Evolutionary conservation across 2,797 vertebrate species (phyloP).

Genomic region (Myotis findleyi): DNA sequence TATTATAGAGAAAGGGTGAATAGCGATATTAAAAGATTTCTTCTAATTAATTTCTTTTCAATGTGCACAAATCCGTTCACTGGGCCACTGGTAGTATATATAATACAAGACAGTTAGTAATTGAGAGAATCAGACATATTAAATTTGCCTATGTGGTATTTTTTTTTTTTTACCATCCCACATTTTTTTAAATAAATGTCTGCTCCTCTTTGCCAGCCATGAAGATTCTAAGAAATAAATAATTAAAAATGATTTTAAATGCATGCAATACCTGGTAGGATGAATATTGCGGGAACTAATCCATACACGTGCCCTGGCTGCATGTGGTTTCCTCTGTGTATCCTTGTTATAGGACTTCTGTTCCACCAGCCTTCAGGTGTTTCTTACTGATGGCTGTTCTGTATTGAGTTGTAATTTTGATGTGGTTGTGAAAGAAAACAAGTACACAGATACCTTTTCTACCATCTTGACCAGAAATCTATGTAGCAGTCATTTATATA

Average conservation of each 20-base stretch:
- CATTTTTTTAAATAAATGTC: conserved; percentile 22
- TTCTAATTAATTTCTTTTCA: no score
- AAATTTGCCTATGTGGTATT: background rate
- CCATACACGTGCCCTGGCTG: background rate
- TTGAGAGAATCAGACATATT: background rate
- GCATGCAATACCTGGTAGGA: background rate
- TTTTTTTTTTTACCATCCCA: background rate
- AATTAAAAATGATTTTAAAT: conserved; percentile 2
- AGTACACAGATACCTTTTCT: background rate
- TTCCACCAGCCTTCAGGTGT: background rate
- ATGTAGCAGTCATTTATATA: background rate
- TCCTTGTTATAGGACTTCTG: background rate
- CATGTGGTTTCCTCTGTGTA: background rate
- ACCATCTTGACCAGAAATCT: background rate
- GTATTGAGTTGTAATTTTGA: background rate
- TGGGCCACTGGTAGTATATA: background rate
- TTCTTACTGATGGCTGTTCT: background rate
- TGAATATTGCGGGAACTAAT: conserved; percentile 63
- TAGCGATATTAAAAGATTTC: no score
- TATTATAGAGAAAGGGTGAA: no score
- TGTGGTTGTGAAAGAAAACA: background rate
- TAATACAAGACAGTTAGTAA: background rate
- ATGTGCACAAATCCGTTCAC: no score
- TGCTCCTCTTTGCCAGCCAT: conserved; percentile 36
- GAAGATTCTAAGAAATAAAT: conserved; percentile 55